Conservation (phyloP, 2,888 invertebrate species). For the Eilema griseolum region DNA sequence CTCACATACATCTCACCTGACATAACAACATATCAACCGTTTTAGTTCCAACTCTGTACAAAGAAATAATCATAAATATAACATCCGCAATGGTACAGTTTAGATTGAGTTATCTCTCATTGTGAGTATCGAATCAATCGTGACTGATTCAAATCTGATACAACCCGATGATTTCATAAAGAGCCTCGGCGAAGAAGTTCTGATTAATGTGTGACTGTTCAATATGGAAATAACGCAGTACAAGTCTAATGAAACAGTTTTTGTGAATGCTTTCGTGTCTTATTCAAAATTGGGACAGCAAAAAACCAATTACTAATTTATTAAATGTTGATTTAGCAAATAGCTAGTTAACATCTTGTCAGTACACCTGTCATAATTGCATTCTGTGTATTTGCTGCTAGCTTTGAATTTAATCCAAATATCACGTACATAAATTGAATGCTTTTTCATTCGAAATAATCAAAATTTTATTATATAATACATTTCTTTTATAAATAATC, state of each 20-base stretch:
- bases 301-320: background rate
- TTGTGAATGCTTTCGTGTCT: conserved; percentile 39
- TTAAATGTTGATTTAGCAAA: background rate
- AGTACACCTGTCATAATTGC: background rate
- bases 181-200: conserved; percentile 58
- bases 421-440: background rate
- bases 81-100: conserved; percentile 66
- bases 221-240: conserved; percentile 42
- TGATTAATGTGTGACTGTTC: conserved; percentile 62
- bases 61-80: conserved; percentile 62
- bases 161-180: conserved; percentile 71
- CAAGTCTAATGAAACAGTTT: conserved; percentile 46
- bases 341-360: background rate
- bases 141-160: conserved; percentile 72
- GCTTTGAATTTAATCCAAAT: no score
- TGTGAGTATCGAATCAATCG: conserved; percentile 60
- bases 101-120: conserved; percentile 78
- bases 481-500: conserved; percentile 14
- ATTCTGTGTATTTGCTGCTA: background rate
- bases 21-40: conserved; percentile 44
- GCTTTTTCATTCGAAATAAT: background rate
- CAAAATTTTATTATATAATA: background rate
- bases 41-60: conserved; percentile 37
- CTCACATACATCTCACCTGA: conserved; percentile 30
- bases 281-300: conserved; percentile 20